A percentile compares a stretch with the other conserved stretches of the same genome.
These are phyloP conservation scores for Lepidochrysops patricia DNA, from an alignment of 2,888 invertebrate species.

Conservation along the genomic window DNA sequence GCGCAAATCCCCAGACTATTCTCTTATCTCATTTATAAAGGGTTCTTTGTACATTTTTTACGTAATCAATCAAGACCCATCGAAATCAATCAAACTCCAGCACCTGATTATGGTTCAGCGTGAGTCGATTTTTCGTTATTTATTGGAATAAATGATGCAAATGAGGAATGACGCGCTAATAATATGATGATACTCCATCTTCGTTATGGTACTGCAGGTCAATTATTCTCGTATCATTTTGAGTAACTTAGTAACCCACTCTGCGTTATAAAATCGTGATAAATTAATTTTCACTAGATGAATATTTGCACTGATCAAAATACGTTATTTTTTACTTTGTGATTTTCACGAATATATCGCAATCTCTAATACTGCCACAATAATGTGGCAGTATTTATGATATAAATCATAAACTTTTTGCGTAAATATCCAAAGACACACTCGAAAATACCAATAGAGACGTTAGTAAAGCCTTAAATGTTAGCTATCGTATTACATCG, in stretches of 20 bases:
- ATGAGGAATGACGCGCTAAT: neutral
- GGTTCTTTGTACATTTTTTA: neutral
- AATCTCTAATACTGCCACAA: too few relatives aligned
- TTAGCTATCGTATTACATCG: neutral
- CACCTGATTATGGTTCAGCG: neutral
- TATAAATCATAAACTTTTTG: too few relatives aligned
- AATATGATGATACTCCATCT: neutral
- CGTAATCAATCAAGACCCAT: neutral
- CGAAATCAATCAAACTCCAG: neutral
- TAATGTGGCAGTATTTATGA: too few relatives aligned
- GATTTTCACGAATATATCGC: too few relatives aligned
- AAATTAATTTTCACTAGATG: too few relatives aligned
- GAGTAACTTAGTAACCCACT: too few relatives aligned
- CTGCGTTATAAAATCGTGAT: too few relatives aligned
- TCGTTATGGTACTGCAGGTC: neutral
- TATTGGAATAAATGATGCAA: neutral
- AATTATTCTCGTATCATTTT: too few relatives aligned
- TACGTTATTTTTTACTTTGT: too few relatives aligned
- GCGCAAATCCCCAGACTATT: slow-evolving; percentile 6
- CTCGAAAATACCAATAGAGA: neutral
- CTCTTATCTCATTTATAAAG: slow-evolving; percentile 11
- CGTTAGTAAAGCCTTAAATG: neutral
- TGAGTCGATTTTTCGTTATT: neutral
- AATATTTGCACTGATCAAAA: too few relatives aligned
- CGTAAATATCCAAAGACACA: too few relatives aligned